phyloP scores from a whole-genome alignment of 2,888 invertebrate species.

The Euzetes globulus region DNA sequence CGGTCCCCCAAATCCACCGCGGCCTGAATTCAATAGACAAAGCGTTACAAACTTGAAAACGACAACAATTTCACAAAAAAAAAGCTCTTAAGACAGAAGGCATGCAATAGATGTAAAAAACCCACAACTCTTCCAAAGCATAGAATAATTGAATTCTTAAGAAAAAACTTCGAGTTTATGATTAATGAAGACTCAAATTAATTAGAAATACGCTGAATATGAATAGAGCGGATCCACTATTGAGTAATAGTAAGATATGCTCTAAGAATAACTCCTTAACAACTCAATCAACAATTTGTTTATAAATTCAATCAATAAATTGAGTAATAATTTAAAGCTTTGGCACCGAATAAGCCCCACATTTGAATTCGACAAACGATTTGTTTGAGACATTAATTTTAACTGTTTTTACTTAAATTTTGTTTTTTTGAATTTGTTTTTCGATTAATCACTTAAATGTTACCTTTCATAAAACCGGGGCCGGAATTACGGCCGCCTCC shows the following conservation, averaged over 20 bases:
- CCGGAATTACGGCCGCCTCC: slow-evolving; percentile 39
- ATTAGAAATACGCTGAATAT: too few relatives aligned
- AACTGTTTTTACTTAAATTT: too few relatives aligned
- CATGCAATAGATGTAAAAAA: not conserved
- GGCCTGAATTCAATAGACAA: not conserved
- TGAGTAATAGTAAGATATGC: too few relatives aligned
- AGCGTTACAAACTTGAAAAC: not conserved
- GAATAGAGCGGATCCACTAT: too few relatives aligned
- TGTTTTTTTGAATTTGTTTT: slow-evolving; percentile 2
- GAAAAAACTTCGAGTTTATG: too few relatives aligned
- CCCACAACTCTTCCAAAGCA: too few relatives aligned
- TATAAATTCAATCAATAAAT: not conserved
- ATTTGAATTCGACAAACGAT: not conserved
- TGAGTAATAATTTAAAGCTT: slow-evolving; percentile 4
- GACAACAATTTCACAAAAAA: not conserved
- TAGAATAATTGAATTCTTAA: too few relatives aligned
- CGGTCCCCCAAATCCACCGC: slow-evolving; percentile 23
- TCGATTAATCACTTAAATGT: slow-evolving; percentile 26
- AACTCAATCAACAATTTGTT: too few relatives aligned
- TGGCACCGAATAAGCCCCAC: slow-evolving; percentile 11
- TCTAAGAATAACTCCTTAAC: too few relatives aligned
- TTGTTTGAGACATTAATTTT: not conserved
- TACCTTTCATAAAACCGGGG: slow-evolving; percentile 42
- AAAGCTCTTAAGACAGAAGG: not conserved
- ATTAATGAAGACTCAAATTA: too few relatives aligned